Base-by-base conservation (phyloP, 2,797 vertebrate genomes). In the Muscicapa comitata region DNA sequence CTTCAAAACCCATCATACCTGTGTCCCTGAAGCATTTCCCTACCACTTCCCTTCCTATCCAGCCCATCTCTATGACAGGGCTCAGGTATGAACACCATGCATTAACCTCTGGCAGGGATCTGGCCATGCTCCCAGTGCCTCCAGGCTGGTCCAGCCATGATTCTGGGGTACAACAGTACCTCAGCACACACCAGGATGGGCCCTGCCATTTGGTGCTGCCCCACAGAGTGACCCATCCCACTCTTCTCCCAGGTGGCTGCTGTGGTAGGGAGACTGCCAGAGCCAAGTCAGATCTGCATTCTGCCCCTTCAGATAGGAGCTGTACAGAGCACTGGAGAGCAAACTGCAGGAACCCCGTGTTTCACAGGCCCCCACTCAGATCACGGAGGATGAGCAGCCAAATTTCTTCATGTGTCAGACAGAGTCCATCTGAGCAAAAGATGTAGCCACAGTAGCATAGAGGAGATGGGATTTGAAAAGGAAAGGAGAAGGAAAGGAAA, bases 261-360 rank as follows among this genome's bases (percentile, higher is more conserved):
- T 53, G 58, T 62, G 45, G 40, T 8, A 86, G 53, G 26, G 21
- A 86, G 63, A 50, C 35, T 59, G n/a, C 17, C 5, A 16, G 13
- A 78, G 28, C 50, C 0, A 0, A 58, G 53, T 23, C 3, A 3
- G 40, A 33, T 68, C 33, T 61, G 42, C 1, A 3, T 38, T 61
- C 59, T 90, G 38, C 23, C 24, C 47, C 37, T 66, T 59, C 1
- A 2, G 40, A 38, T 1, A 70, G 59, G 24, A 88, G 58, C 5
- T 55, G n/a, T 55, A n/a, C 58, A 75, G 28, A 63, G 43, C 45
- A 20, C 19, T 51, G 75, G 37, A 40, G 47, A 75, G 28, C 17
- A 85, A 92, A 51, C 1, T 19, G 19, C 51, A 94, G 59, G 45
- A 76, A 82, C 3, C 1, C 6, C 5, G 14, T 18, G 10, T 37